A percentile compares a stretch with the other conserved stretches of the same genome.
These are phyloP conservation scores for Cololabis saira DNA, from an alignment of 2,113 vertebrate species.

Conservation along the genomic window DNA sequence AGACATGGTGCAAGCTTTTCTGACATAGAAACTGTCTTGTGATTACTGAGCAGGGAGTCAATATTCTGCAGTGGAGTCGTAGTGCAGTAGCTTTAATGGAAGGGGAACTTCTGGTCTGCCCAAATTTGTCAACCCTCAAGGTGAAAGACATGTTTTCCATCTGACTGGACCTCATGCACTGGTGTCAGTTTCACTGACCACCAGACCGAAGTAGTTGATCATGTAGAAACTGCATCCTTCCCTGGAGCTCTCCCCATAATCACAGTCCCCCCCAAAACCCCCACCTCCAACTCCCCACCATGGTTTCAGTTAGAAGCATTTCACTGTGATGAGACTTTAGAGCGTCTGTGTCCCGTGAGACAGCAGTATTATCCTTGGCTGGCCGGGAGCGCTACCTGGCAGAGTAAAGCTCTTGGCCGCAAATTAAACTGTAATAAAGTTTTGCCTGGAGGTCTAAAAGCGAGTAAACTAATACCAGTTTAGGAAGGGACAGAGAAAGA, in stretches of 20 bases:
- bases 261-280: slow-evolving; percentile 6
- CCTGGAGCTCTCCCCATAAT: slow-evolving; percentile 38
- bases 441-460: slow-evolving; percentile 37
- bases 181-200: slow-evolving; percentile 39
- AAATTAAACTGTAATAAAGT: slow-evolving; percentile 39
- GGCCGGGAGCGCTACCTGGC: not conserved
- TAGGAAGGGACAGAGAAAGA: slow-evolving; percentile 5
- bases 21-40: slow-evolving; percentile 4
- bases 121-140: slow-evolving; percentile 34
- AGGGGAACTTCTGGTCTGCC: slow-evolving; percentile 17
- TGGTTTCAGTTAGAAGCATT: slow-evolving; percentile 22
- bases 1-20: not conserved
- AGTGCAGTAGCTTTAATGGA: slow-evolving; percentile 25
- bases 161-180: slow-evolving; percentile 30
- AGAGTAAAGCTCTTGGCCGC: slow-evolving; percentile 1
- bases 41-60: slow-evolving; percentile 16
- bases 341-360: slow-evolving; percentile 18
- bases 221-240: slow-evolving; percentile 42
- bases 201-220: slow-evolving; percentile 37
- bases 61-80: slow-evolving; percentile 2
- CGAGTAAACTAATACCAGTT: slow-evolving; percentile 32
- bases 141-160: slow-evolving; percentile 47
- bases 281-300: too few relatives aligned
- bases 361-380: slow-evolving; percentile 9
- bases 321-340: slow-evolving; percentile 16